phyloP scores from a whole-genome alignment of 2,797 vertebrate species.

The Eleutherodactylus coqui region DNA sequence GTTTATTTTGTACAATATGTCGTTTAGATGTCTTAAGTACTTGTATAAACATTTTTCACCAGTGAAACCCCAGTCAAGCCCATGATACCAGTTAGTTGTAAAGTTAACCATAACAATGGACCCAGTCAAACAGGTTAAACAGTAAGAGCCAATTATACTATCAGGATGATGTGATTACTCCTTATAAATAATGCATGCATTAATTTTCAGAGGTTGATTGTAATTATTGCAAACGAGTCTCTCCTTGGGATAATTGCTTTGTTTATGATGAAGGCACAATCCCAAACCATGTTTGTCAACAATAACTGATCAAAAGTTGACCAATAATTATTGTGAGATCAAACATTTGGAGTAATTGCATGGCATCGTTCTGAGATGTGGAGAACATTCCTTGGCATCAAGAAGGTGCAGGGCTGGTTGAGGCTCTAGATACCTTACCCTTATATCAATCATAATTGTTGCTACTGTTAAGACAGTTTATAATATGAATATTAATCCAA shows the following conservation, averaged over 20 bases:
- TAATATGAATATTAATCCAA: not conserved
- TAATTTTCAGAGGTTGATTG: not conserved
- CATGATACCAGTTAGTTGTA: not conserved
- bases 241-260: not conserved
- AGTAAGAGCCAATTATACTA: not conserved
- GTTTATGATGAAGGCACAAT: not conserved
- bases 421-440: not conserved
- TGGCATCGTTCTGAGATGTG: not conserved
- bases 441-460: not conserved
- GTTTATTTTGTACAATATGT: not conserved
- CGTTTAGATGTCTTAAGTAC: not conserved
- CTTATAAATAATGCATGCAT: constrained; percentile 25
- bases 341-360: not conserved
- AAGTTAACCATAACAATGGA: not conserved
- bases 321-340: not conserved
- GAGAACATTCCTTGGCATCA: constrained; percentile 22
- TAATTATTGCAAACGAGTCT: not conserved
- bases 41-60: not conserved
- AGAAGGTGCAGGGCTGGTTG: constrained; percentile 12
- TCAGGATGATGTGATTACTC: not conserved
- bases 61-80: constrained; percentile 7
- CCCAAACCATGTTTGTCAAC: not conserved
- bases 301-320: not conserved
- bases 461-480: not conserved
- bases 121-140: constrained; percentile 9